These are phyloP conservation scores for Bubo scandiacus DNA, from an alignment of 2,113 vertebrate species.

Conservation along the genomic window DNA sequence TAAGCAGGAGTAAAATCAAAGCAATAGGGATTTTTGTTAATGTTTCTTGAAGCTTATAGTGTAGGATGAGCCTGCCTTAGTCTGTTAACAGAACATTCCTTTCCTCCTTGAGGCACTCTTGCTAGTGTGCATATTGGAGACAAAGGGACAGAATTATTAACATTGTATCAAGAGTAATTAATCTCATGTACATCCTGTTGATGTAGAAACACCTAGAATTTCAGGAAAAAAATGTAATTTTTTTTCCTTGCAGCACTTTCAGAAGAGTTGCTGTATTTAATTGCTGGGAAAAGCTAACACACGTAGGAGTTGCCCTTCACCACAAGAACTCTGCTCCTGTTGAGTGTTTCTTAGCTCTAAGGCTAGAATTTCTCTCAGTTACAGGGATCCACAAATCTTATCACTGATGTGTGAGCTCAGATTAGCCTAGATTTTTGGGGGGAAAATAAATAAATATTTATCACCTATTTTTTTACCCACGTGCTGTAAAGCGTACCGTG, in stretches of 20 bases:
- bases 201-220: slow-evolving; percentile 1
- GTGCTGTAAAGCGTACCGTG: background rate
- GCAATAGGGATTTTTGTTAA: background rate
- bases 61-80: background rate
- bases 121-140: background rate
- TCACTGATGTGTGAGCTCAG: background rate
- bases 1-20: background rate
- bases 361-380: background rate
- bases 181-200: background rate
- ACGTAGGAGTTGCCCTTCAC: background rate
- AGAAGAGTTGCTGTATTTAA: background rate
- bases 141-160: background rate
- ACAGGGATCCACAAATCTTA: background rate
- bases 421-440: background rate
- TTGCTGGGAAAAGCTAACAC: background rate
- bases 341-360: background rate
- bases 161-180: background rate
- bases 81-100: background rate
- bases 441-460: background rate
- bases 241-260: background rate
- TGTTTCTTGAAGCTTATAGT: background rate
- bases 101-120: background rate
- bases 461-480: background rate
- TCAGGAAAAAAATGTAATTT: background rate
- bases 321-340: background rate